Evolutionary conservation across 2,113 vertebrate genomes (phyloP), one percentile per base, ranked within the genome.

Genomic region (Prolemur simus): DNA sequence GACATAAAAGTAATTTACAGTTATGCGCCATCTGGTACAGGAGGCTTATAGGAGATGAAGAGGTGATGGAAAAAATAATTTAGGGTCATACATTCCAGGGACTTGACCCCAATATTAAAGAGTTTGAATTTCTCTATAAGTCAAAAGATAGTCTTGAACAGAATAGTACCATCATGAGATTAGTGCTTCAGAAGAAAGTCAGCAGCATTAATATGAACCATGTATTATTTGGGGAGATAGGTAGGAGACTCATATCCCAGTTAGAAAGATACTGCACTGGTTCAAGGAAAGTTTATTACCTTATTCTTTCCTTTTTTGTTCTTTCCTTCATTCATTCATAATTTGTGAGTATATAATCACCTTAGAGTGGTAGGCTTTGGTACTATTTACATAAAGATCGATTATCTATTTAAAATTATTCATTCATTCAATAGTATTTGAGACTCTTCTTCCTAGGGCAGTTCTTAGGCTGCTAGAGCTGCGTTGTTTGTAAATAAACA

Each of bases 341-440:
- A 88, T 94, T 89, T 17, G 11, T 69, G 17, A 80, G 34, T 80
- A 37, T 18, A 39, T 37, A 39, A 87, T 87, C 56, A 71, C 10
- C 29, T 63, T 60, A n/a, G n/a, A 7, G 32, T 80, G 13, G 66
- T 68, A 86, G 34, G 20, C 49, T n/a, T 20, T 64, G 45, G 39
- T 15, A 34, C 32, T 86, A 20, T 37, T 74, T 60, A 83, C 78
- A 83, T 69, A 90, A 71, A 87, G 25, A 32, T 68, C 25, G 60
- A 54, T 56, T 37, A n/a, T 78, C 45, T 71, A 89, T 56, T 78
- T 91, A 66, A 96, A 96, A 93, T 13, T 37, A 90, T 58, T 20
- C 25, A 15, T 66, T 34, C 13, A 21, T 86, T 58, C 52, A 76
- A 45, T 56, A 95, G 25, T 18, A 69, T 47, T 10, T 32, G 13